Base-by-base conservation (phyloP, 2,113 vertebrate genomes). In the Rhipidura dahli region DNA sequence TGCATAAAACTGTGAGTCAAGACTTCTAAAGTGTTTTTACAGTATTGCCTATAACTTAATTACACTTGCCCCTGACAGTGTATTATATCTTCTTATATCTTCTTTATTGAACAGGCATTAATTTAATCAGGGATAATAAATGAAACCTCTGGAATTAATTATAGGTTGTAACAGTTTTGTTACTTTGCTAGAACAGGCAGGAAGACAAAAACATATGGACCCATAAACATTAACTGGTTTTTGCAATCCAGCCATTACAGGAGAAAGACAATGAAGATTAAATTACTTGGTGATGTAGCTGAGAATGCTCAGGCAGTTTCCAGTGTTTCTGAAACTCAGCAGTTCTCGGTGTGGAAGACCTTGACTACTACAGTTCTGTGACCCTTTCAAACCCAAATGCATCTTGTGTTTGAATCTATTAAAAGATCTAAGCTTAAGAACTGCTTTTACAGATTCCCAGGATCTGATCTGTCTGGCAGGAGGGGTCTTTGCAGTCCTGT, bases 111-210 rank as follows among this genome's bases (percentile, higher is more conserved):
- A 68, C 37, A 64, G 76, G 31, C 56, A 89, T 81, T 78, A 86
- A 88, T 93, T 94, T 94, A 91, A 81, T 86, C 92, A 66, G 68
- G 90, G 82, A 83, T 93, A 93, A 75, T 83, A 70, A 81, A 68
- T 23, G 40, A 89, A 96, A 68, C 68, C 63, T 90, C 82, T 89
- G 39, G 59, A 87, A 88, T 87, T 96, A 95, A 95, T 96, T 95
- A 90, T 39, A 94, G 79, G 85, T 93, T 16, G 0, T 94, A 91
- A 89, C 39, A 80, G 47, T 94, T 90, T 77, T 90, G 47, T 83
- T 93, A 77, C 68, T 60, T 88, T 88, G 39, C 33, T 70, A 54
- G 88, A 77, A 70, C 60, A 90, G 71, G 59, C 8, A 13, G 44
- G 56, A 94, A 83, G 91, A 87, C 70, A 94, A 87, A 96, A 95